Conservation (phyloP, 2,888 invertebrate genomes). For the Drosophila greeni region DNA sequence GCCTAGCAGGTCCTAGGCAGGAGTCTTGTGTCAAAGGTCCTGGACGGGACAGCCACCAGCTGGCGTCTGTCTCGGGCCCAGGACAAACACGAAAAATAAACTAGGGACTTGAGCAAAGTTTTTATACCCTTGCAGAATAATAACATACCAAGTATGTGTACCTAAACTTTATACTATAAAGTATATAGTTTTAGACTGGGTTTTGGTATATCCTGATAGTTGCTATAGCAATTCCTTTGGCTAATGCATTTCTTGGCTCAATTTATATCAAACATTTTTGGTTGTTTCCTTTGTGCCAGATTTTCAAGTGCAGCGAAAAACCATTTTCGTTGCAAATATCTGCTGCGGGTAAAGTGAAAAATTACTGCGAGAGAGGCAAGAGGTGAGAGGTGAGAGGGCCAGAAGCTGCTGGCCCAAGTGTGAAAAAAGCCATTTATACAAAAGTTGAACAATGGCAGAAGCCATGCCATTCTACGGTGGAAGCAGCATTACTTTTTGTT, state of each 20-base stretch:
- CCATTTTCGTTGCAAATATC: constrained; percentile 20
- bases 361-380: constrained; percentile 15
- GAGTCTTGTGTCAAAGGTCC: constrained; percentile 18
- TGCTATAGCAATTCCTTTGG: constrained; percentile 2
- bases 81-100: background rate
- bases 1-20: background rate
- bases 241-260: constrained; percentile 36
- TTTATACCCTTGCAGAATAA: constrained; percentile 3
- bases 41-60: background rate
- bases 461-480: background rate
- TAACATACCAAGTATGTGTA: background rate
- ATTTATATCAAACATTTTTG: constrained; percentile 1
- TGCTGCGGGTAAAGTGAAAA: constrained; percentile 33
- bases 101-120: background rate
- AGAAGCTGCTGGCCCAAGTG: constrained; percentile 8
- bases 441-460: constrained; percentile 19
- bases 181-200: constrained; percentile 1
- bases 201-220: too few relatives aligned
- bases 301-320: constrained; percentile 27
- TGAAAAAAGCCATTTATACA: constrained; percentile 24
- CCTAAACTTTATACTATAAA: background rate
- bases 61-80: constrained; percentile 1
- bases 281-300: background rate
- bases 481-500: background rate
- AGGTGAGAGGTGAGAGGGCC: constrained; percentile 9